Percentiles rank a stretch among this genome's conserved stretches.
Conservation (phyloP, 2,888 invertebrate genomes). For the Athetis lepigone region DNA sequence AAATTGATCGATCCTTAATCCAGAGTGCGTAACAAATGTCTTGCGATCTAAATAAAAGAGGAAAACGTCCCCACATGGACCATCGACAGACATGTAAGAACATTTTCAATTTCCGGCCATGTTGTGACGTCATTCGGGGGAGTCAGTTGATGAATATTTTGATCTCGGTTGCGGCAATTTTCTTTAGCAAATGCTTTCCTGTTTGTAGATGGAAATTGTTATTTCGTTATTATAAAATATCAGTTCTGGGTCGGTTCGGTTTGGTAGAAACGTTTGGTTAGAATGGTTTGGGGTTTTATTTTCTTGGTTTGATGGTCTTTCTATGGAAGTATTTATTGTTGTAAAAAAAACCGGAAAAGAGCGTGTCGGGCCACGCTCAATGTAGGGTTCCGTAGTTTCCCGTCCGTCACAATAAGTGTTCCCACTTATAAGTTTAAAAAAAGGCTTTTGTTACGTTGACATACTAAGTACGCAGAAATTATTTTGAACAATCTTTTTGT, state of each 20-base stretch:
- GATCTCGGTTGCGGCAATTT: conserved; percentile 43
- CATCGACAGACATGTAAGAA: conserved; percentile 40
- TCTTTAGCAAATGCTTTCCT: conserved; percentile 55
- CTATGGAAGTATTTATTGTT: too few relatives aligned
- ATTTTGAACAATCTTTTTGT: too few relatives aligned
- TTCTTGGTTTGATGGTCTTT: too few relatives aligned
- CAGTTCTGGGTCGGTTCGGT: conserved; percentile 15
- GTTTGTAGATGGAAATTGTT: conserved; percentile 54
- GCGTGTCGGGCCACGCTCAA: too few relatives aligned
- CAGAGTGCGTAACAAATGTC: conserved; percentile 43
- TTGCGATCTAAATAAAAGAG: conserved; percentile 29
- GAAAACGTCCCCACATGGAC: conserved; percentile 23
- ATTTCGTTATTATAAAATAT: conserved; percentile 47
- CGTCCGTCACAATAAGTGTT: too few relatives aligned
- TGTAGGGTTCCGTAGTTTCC: too few relatives aligned
- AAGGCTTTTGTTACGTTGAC: too few relatives aligned
- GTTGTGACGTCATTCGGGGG: conserved; percentile 38
- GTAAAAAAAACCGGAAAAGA: too few relatives aligned
- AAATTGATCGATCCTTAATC: conserved; percentile 51
- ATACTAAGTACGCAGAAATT: too few relatives aligned
- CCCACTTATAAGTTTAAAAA: too few relatives aligned
- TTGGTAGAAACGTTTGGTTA: conserved; percentile 4
- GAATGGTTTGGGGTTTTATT: conserved; percentile 12
- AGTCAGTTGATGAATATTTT: conserved; percentile 51
- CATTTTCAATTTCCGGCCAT: conserved; percentile 64